phyloP scores from a whole-genome alignment of 2,888 invertebrate genomes.

The Philereme transversata region DNA sequence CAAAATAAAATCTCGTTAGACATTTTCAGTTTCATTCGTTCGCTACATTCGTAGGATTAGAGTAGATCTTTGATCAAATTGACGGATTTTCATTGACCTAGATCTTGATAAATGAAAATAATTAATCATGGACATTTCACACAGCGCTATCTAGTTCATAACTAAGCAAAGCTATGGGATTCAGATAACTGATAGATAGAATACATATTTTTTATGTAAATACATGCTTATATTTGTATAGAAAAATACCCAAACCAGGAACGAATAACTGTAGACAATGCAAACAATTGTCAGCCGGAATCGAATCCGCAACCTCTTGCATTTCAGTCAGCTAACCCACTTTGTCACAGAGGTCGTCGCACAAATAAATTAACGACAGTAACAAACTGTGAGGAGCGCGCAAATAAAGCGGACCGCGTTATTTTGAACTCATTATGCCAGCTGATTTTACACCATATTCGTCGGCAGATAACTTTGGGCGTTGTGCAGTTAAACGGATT shows the following conservation, averaged over 20 bases:
- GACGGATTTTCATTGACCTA: slow-evolving; percentile 26
- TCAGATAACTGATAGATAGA: too few species aligned
- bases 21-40: slow-evolving; percentile 56
- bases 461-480: slow-evolving; percentile 64
- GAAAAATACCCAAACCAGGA: too few species aligned
- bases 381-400: slow-evolving; percentile 48
- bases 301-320: too few species aligned
- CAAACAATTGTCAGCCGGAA: too few species aligned
- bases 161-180: too few species aligned
- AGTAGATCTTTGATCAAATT: slow-evolving; percentile 44
- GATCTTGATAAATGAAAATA: background rate
- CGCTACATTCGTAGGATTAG: slow-evolving; percentile 44
- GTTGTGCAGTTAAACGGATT: slow-evolving; percentile 75
- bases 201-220: too few species aligned
- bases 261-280: too few species aligned
- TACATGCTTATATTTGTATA: too few species aligned
- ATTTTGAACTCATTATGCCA: slow-evolving; percentile 70
- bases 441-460: slow-evolving; percentile 68
- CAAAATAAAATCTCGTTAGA: slow-evolving; percentile 63
- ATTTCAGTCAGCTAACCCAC: too few species aligned
- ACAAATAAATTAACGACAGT: slow-evolving; percentile 48
- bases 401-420: slow-evolving; percentile 55
- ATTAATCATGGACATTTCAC: too few species aligned
- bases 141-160: too few species aligned
- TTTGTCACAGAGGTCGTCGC: background rate